A percentile compares a stretch with the other conserved stretches of the same genome.
Evolutionary conservation across 1,140 invertebrate species (phyloP).

Genomic region (Lepidurus packardi): DNA sequence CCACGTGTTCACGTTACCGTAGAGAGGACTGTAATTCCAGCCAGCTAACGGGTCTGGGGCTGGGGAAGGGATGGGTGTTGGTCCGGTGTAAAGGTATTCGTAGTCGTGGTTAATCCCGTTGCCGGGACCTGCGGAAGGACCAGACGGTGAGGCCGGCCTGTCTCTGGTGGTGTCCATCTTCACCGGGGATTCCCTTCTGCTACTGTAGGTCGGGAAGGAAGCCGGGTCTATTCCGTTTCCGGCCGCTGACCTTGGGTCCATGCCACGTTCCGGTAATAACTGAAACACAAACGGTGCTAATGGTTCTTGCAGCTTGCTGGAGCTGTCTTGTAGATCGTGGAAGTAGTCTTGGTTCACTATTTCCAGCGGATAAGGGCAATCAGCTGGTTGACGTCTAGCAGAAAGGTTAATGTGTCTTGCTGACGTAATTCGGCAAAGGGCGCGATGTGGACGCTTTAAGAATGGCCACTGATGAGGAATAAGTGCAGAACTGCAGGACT

Average conservation of each 20-base stretch:
- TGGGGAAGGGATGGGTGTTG: conserved; percentile 8
- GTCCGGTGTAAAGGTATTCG: conserved; percentile 26
- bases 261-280: no score
- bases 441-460: background rate
- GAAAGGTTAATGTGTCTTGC: background rate
- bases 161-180: background rate
- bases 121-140: background rate
- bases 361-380: conserved; percentile 32
- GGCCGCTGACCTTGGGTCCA: no score
- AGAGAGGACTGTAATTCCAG: conserved; percentile 30
- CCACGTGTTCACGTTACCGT: conserved; percentile 22
- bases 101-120: background rate
- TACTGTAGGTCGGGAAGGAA: no score
- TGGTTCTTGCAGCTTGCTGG: background rate
- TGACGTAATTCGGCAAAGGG: background rate
- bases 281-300: background rate
- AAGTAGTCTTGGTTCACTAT: conserved; percentile 12
- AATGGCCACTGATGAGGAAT: conserved; percentile 22
- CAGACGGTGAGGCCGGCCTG: background rate
- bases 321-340: background rate
- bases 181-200: no score
- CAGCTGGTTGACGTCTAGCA: conserved; percentile 3
- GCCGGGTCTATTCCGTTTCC: no score
- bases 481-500: background rate
- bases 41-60: background rate